Evolutionary conservation across 2,113 vertebrate species (phyloP).

Genomic region (Urocolius indicus): DNA sequence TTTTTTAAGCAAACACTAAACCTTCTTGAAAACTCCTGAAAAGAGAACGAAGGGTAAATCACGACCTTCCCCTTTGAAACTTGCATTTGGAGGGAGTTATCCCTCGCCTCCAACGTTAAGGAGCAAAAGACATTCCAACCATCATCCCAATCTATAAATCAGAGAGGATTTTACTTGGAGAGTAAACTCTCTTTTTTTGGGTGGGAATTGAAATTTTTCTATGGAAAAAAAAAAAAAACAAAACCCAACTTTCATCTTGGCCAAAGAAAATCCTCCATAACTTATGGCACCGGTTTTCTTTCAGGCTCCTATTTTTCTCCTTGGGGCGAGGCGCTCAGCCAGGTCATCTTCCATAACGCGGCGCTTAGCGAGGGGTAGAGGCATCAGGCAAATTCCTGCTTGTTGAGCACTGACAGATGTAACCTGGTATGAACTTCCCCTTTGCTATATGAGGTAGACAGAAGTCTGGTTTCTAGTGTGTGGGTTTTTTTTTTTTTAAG

Average conservation of each 20-base stretch:
- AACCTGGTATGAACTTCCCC: constrained; percentile 54
- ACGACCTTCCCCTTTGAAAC: background rate
- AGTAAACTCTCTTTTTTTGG: background rate
- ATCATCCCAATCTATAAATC: constrained; percentile 31
- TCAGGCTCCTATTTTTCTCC: constrained; percentile 18
- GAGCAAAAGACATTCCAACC: background rate
- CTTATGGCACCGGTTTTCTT: background rate
- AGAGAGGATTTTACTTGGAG: constrained; percentile 10
- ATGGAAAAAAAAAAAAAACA: no score
- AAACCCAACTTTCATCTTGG: background rate
- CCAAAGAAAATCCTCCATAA: constrained; percentile 30
- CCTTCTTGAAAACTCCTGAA: background rate
- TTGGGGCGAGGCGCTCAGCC: background rate
- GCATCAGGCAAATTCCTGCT: background rate
- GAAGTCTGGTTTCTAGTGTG: constrained; percentile 16
- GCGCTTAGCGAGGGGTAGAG: background rate
- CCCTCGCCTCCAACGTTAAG: background rate
- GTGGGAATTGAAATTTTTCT: constrained; percentile 35
- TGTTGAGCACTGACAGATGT: constrained; percentile 37
- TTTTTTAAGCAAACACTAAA: background rate
- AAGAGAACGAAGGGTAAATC: background rate
- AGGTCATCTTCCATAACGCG: constrained; percentile 1
- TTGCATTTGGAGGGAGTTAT: background rate
- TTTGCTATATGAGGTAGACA: constrained; percentile 33
- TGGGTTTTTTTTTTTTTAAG: background rate